Evolutionary conservation across 2,113 vertebrate genomes (phyloP), one percentile per base, ranked within the genome.

Genomic region (Psettodes erumei): DNA sequence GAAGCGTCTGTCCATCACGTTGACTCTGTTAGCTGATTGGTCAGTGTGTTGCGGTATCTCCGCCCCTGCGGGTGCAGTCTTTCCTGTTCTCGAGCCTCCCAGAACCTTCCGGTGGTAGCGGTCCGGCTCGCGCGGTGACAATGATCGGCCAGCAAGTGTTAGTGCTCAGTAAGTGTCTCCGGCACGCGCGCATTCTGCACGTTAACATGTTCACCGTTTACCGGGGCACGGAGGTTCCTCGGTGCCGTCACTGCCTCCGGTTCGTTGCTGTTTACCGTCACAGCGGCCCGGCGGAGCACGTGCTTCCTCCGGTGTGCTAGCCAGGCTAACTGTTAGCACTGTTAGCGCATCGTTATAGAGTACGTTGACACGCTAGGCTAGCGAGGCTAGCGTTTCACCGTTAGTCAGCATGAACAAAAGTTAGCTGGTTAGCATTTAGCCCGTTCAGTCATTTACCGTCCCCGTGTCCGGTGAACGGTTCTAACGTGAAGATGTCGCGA

Each of bases 131-230:
- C 75, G 77, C 88, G 61, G 83, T 79, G 77, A 91, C 62, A 53
- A 98, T 98, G 97, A 92, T 97, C 94, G 95, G 95, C 62, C 95
- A 96, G 89, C 96, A 96, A 27, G 97, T 98, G 42, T 90, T 98
- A 65, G 96, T 98, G 66, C 94, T 98, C 77, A 98, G 96, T 98
- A 87, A 97, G 96, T 95, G 50, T 42, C 11, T 1, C 1, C 10
- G 28, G 25, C 5, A 3, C 8, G 9, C 6, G 0, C 10, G 9
- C 2, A 2, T 12, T 2, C 5, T 2, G 7, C n/a, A 2, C 5
- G 10, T 13, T 42, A 45, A 30, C n/a, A n/a, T n/a, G n/a, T n/a
- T n/a, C n/a, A 10, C 8, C 6, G n/a, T 15, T 27, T 7, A 10
- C 11, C 8, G 5, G 15, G 1, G 4, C 16, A 15, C 27, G 8